A percentile compares a stretch with the other conserved stretches of the same genome.
Evolutionary conservation across 2,888 invertebrate genomes (phyloP).

Genomic region (Nomada hirtipes): DNA sequence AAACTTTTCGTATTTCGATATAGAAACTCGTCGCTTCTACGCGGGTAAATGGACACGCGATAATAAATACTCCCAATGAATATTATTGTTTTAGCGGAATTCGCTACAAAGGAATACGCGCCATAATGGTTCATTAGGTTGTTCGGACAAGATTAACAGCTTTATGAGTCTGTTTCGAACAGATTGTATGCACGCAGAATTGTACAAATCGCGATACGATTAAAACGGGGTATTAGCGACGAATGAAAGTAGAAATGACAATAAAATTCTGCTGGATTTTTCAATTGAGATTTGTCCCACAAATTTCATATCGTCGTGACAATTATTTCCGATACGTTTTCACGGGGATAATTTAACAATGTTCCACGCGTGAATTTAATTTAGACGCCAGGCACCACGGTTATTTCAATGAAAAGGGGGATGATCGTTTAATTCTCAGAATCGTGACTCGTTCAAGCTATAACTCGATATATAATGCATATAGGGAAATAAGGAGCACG

Average conservation of each 20-base stretch:
- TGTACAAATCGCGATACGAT: neutral
- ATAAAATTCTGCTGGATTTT: neutral
- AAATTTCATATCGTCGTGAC: too few relatives aligned
- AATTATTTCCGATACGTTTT: too few relatives aligned
- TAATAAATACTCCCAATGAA: slow-evolving; percentile 17
- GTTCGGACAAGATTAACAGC: slow-evolving; percentile 41
- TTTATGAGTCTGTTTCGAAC: slow-evolving; percentile 26
- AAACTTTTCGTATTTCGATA: too few relatives aligned
- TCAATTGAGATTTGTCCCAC: neutral
- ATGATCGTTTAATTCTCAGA: too few relatives aligned
- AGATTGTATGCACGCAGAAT: slow-evolving; percentile 7
- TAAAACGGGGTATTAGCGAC: neutral
- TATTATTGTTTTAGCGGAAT: slow-evolving; percentile 18
- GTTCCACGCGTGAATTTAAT: too few relatives aligned
- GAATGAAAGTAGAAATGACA: neutral
- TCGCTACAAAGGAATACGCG: slow-evolving; percentile 16
- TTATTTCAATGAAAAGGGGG: neutral
- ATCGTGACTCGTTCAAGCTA: neutral
- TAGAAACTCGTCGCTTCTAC: neutral
- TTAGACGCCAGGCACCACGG: too few relatives aligned
- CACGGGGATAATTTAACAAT: too few relatives aligned
- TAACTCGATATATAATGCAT: neutral
- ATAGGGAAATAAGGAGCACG: slow-evolving; percentile 1
- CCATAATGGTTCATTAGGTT: slow-evolving; percentile 45
- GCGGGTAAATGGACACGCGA: neutral